These are phyloP conservation scores for Periparus ater DNA, from an alignment of 2,797 vertebrate genomes.

Conservation along the genomic window DNA sequence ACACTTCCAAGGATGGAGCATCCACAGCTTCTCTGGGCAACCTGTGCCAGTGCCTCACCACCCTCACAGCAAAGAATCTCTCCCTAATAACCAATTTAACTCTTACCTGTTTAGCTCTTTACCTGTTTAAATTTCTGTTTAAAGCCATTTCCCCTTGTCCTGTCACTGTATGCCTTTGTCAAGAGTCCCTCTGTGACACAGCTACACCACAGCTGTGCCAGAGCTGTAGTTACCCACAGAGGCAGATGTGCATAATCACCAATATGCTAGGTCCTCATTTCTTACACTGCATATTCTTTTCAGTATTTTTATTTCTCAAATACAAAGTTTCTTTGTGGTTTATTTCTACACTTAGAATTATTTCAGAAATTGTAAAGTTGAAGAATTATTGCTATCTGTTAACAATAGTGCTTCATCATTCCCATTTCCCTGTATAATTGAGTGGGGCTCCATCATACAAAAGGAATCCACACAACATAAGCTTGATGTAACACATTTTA, in stretches of 20 bases:
- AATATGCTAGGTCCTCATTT: not conserved
- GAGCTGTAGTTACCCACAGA: not conserved
- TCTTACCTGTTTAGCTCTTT: accelerated
- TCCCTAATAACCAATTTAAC: not conserved
- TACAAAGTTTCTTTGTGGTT: not conserved
- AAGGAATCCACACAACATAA: not conserved
- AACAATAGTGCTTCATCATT: not conserved
- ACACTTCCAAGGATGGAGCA: not conserved
- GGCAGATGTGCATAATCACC: not conserved
- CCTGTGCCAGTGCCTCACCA: not conserved
- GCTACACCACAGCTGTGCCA: not conserved
- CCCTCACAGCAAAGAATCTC: not conserved
- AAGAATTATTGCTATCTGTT: not conserved
- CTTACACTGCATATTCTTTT: not conserved
- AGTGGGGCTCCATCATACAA: not conserved
- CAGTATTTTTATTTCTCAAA: not conserved
- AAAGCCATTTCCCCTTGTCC: not conserved
- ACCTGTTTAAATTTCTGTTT: too few species aligned
- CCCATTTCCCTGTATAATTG: not conserved
- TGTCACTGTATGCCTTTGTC: not conserved
- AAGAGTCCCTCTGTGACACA: not conserved
- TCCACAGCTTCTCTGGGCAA: not conserved
- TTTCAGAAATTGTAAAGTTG: not conserved
- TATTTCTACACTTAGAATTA: not conserved
- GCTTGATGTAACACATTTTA: not conserved